These are phyloP conservation scores for Acrobasis repandana DNA, from an alignment of 2,888 invertebrate genomes.

Conservation along the genomic window DNA sequence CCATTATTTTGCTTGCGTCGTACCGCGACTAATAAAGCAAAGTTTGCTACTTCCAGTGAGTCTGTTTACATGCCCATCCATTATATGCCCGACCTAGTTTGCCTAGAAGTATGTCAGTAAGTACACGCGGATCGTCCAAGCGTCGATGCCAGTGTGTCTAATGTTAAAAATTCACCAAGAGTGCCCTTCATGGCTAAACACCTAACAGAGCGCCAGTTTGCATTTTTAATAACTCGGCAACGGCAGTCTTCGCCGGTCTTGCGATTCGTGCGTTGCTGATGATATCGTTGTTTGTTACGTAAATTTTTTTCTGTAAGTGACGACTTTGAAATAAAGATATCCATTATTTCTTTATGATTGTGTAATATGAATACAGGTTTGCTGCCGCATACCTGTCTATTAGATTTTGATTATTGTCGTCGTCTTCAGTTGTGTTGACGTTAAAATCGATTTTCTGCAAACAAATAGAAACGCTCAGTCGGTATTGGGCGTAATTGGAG, in stretches of 20 bases:
- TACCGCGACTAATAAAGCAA: neutral
- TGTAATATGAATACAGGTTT: no score
- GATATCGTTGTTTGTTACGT: constrained; percentile 41
- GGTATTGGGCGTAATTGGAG: constrained; percentile 31
- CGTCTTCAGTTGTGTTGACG: neutral
- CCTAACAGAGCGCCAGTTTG: constrained; percentile 43
- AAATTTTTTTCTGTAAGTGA: constrained; percentile 22
- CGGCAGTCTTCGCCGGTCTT: constrained; percentile 46
- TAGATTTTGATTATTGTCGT: constrained; percentile 1
- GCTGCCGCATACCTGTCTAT: neutral
- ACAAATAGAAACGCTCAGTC: neutral
- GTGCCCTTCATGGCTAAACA: constrained; percentile 44
- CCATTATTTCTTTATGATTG: constrained; percentile 16
- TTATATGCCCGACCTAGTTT: constrained; percentile 14
- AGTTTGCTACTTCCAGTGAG: neutral
- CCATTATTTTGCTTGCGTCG: neutral
- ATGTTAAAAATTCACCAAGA: constrained; percentile 43
- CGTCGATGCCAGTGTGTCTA: constrained; percentile 31
- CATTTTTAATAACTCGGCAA: constrained; percentile 50
- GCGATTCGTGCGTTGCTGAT: constrained; percentile 47
- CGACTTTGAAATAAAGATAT: constrained; percentile 29
- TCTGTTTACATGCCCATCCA: neutral
- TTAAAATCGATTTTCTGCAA: neutral
- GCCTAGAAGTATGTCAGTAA: constrained; percentile 17
- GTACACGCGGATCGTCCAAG: constrained; percentile 13